Percentiles rank a stretch among this genome's conserved stretches.
phyloP scores from a whole-genome alignment of 2,797 vertebrate genomes.

The Neomorphus geoffroyi region DNA sequence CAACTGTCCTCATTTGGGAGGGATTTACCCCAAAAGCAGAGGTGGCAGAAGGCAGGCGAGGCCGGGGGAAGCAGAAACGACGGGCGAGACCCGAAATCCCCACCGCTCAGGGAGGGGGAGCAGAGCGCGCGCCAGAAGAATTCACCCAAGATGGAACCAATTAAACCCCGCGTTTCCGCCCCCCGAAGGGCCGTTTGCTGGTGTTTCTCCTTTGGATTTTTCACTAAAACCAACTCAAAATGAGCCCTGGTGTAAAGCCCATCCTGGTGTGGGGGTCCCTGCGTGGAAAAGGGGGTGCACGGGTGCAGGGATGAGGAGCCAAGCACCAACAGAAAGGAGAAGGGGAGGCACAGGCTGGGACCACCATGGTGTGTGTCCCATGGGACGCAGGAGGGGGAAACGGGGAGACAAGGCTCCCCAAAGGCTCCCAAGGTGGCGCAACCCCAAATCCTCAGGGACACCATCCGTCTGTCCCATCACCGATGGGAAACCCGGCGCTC shows the following conservation, averaged over 20 bases:
- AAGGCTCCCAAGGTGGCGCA: rapidly evolving
- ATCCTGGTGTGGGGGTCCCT: not conserved
- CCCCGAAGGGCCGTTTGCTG: slow-evolving; percentile 1
- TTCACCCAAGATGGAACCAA: slow-evolving; percentile 66
- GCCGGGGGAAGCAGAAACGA: not conserved
- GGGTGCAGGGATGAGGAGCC: not conserved
- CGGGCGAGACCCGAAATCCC: not conserved
- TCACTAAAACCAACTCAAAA: slow-evolving; percentile 12
- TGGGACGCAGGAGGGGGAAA: not conserved
- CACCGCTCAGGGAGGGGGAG: not conserved
- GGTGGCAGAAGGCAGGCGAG: not conserved
- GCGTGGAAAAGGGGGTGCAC: rapidly evolving
- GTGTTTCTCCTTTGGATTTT: slow-evolving; percentile 6
- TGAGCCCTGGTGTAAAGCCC: not conserved
- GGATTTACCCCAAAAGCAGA: not conserved
- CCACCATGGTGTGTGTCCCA: no score
- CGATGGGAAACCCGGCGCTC: not conserved
- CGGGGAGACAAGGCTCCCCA: not conserved
- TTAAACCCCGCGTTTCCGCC: slow-evolving; percentile 38
- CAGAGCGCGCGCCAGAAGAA: slow-evolving; percentile 25
- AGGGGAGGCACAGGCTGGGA: not conserved
- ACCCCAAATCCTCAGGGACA: not conserved
- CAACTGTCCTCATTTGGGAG: rapidly evolving
- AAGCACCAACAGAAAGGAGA: not conserved
- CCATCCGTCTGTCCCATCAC: rapidly evolving